These are phyloP conservation scores for Nymphalis c-album DNA, from an alignment of 2,888 invertebrate genomes.

Conservation along the genomic window DNA sequence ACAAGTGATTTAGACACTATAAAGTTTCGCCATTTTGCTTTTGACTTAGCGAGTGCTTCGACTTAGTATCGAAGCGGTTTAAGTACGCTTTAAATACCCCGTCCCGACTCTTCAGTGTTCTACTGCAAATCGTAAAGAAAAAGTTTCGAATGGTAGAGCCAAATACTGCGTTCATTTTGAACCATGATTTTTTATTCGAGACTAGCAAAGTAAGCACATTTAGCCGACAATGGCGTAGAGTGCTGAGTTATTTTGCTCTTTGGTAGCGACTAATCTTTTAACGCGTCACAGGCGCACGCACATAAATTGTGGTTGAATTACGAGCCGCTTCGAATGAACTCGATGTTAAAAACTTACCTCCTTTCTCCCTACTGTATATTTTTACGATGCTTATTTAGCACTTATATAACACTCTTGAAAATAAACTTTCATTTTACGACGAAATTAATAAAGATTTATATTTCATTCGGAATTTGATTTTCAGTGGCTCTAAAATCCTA, in stretches of 20 bases:
- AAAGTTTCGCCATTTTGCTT: constrained; percentile 49
- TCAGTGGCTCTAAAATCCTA: constrained; percentile 42
- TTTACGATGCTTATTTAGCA: constrained; percentile 48
- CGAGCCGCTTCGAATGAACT: constrained; percentile 59
- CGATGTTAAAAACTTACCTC: constrained; percentile 60
- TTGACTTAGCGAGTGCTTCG: constrained; percentile 42
- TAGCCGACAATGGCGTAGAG: constrained; percentile 17
- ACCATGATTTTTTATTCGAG: constrained; percentile 27
- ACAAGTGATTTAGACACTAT: constrained; percentile 64
- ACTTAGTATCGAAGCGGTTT: constrained; percentile 40
- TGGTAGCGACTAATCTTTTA: constrained; percentile 72
- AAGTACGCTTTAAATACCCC: constrained; percentile 41
- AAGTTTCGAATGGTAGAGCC: constrained; percentile 37
- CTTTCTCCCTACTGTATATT: constrained; percentile 59
- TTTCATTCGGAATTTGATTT: background rate
- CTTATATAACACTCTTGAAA: constrained; percentile 6
- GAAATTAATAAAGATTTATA: constrained; percentile 1
- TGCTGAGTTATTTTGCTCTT: constrained; percentile 40
- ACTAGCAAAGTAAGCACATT: constrained; percentile 33
- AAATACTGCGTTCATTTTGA: constrained; percentile 30
- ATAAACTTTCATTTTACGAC: background rate
- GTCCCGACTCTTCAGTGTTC: constrained; percentile 25
- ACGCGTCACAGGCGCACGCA: constrained; percentile 75
- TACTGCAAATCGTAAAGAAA: constrained; percentile 39
- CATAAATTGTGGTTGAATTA: constrained; percentile 75